Evolutionary conservation across 2,797 vertebrate genomes (phyloP).

Genomic region (Uromys caudimaculatus): DNA sequence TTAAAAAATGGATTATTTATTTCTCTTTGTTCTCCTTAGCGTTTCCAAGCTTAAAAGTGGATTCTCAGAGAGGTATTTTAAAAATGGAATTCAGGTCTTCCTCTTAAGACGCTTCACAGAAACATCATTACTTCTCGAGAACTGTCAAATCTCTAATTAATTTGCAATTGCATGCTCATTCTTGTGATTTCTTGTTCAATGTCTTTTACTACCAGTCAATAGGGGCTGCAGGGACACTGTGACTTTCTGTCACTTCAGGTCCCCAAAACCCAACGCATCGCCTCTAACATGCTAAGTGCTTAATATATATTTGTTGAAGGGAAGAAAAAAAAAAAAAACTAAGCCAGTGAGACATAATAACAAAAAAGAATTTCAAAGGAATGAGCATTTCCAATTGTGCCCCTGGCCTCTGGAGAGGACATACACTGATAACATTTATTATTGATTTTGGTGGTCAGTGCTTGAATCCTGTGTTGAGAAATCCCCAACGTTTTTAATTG

Average conservation of each 20-base stretch:
- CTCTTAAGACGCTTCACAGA: background rate
- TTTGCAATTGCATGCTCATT: background rate
- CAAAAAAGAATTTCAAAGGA: conserved; percentile 23
- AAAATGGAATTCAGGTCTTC: background rate
- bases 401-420: background rate
- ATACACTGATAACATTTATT: background rate
- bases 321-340: background rate
- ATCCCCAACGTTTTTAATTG: background rate
- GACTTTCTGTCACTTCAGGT: background rate
- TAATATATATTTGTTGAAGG: background rate
- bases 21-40: conserved; percentile 33
- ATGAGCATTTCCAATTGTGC: background rate
- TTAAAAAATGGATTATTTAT: background rate
- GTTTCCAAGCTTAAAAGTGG: background rate
- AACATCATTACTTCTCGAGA: background rate
- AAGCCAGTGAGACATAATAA: background rate
- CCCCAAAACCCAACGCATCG: background rate
- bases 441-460: background rate
- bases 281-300: background rate
- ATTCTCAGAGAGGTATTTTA: conserved; percentile 15
- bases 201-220: background rate
- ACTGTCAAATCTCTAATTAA: conserved; percentile 33
- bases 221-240: background rate
- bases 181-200: background rate
- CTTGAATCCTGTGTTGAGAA: background rate